These are phyloP conservation scores for Paradoxurus hermaphroditus DNA, from an alignment of 2,113 vertebrate species.

Conservation along the genomic window DNA sequence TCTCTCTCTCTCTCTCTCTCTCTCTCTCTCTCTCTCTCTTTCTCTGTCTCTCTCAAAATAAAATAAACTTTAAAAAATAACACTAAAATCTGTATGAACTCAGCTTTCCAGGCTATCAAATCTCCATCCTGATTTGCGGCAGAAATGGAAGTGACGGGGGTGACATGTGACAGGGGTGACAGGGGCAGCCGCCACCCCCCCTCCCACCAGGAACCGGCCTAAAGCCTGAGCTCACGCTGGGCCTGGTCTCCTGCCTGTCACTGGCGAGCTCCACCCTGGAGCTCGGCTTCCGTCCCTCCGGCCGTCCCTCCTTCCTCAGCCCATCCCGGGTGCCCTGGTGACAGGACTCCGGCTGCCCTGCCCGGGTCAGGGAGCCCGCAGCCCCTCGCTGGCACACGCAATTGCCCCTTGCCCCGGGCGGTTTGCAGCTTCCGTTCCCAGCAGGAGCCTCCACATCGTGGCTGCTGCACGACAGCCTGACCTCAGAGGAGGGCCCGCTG, in stretches of 20 bases:
- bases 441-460: background rate
- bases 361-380: too few species aligned
- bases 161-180: too few species aligned
- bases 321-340: background rate
- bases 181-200: fast-evolving
- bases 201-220: background rate
- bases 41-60: too few species aligned
- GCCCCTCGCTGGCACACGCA: fast-evolving
- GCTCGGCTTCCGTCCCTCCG: background rate
- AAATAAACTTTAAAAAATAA: too few species aligned
- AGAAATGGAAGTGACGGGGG: background rate
- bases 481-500: background rate
- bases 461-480: background rate
- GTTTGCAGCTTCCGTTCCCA: background rate
- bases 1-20: too few species aligned
- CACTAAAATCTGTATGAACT: background rate
- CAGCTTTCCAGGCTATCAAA: background rate
- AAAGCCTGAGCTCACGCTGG: fast-evolving
- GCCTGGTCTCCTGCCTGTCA: fast-evolving
- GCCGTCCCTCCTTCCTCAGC: background rate
- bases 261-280: background rate
- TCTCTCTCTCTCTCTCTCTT: too few species aligned
- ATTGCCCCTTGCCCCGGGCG: background rate
- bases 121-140: background rate
- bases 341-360: too few species aligned